Evolutionary conservation across 2,113 vertebrate species (phyloP), one percentile per base, ranked within the genome.

Genomic region (Psammodynastes pulverulentus): DNA sequence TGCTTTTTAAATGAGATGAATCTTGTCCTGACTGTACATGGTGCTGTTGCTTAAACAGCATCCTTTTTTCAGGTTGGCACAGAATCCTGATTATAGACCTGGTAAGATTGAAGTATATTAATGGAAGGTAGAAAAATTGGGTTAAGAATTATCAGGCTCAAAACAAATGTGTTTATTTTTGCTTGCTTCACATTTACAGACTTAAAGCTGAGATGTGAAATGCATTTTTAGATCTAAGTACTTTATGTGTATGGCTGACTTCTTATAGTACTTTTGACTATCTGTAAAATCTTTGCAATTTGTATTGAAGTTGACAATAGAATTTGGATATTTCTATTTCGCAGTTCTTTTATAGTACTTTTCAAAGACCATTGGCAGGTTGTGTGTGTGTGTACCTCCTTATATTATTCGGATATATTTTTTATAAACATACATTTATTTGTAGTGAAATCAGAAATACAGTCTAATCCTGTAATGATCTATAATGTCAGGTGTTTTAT

Each of bases 151-250:
- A 79, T 39, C 34, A 7, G 29, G n/a, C 51, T 87, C 34, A 87
- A n/a, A n/a, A 93, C 95, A 84, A 90, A 56, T 92, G 10, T 93
- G 94, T 23, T 92, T 92, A 67, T 21, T 92, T 53, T 93, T 43
- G 48, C 92, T 89, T 58, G 1, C 85, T 43, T 94, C 52, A 92
- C 86, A 53, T 90, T 86, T 46, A 43, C 9, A 56, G 3, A 5
- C 94, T 94, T 95, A 94, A 21, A 72, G 84, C 26, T 95, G 51
- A 96, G 95, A 92, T 2, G 51, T 95, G 54, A 95, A 56, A 90
- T 49, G 48, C 95, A 96, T 96, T 95, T 94, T 92, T 93, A 95
- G 91, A 87, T 49, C 92, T 91, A 89, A 95, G 93, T 94, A 91
- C 21, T 94, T 95, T 89, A 94, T 87, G 89, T 84, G 72, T 93